Conservation (phyloP, 2,113 vertebrate genomes). For the Hippocampus mohnikei region DNA sequence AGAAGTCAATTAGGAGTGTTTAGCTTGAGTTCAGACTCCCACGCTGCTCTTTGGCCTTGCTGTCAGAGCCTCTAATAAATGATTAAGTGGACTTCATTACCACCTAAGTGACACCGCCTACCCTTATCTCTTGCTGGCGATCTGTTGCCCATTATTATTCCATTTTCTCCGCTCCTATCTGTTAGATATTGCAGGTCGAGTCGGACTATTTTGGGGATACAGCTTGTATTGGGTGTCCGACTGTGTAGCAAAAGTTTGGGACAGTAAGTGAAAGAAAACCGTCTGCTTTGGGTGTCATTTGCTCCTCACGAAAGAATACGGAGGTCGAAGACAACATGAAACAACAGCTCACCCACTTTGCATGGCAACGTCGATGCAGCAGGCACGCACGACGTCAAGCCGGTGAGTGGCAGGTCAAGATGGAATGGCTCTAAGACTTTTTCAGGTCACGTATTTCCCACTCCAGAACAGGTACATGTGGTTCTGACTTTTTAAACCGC, state of each 20-base stretch:
- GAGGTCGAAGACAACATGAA: not conserved
- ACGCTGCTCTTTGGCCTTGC: slow-evolving; percentile 31
- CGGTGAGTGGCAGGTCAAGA: not conserved
- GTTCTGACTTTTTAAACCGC: not conserved
- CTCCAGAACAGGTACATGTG: not conserved
- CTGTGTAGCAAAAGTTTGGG: not conserved
- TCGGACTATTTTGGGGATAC: no score
- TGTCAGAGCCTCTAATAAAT: slow-evolving; percentile 56
- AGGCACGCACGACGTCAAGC: not conserved
- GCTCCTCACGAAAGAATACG: not conserved
- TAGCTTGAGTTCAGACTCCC: slow-evolving; percentile 43
- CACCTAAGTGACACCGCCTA: slow-evolving; percentile 17
- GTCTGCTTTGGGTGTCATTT: not conserved
- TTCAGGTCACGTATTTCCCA: not conserved
- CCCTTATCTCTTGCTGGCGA: not conserved
- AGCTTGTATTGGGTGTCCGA: not conserved
- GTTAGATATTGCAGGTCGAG: not conserved
- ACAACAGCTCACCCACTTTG: not conserved
- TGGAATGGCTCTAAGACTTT: not conserved
- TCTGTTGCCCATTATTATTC: slow-evolving; percentile 7
- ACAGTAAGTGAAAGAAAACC: not conserved
- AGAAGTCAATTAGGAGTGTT: slow-evolving; percentile 33
- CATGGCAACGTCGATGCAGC: not conserved
- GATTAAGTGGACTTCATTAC: slow-evolving; percentile 52
- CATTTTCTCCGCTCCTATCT: not conserved